Evolutionary conservation across 2,797 vertebrate species (phyloP).

Genomic region (Vipera ursinii): DNA sequence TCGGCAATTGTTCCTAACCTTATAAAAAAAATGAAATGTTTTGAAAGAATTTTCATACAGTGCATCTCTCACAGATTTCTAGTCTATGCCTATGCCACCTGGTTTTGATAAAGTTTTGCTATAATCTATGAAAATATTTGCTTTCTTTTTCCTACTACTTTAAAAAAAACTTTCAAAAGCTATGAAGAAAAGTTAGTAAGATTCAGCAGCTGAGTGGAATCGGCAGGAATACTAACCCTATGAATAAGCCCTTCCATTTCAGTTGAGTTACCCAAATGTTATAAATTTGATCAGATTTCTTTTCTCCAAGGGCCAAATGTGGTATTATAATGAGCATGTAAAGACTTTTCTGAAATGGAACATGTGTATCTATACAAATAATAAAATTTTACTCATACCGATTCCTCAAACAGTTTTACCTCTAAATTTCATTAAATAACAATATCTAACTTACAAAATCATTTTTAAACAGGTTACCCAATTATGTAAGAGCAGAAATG

Average conservation of each 20-base stretch:
- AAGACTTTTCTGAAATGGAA: neutral
- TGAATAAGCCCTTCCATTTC: neutral
- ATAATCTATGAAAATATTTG: neutral
- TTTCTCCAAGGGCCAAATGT: neutral
- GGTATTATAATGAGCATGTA: neutral
- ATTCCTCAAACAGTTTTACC: neutral
- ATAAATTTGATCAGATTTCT: neutral
- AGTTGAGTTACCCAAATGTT: neutral
- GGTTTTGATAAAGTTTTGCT: neutral
- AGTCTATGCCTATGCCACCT: neutral
- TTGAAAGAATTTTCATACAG: neutral
- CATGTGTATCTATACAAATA: neutral
- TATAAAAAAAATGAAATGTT: slow-evolving; percentile 29
- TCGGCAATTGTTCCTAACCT: slow-evolving; percentile 85
- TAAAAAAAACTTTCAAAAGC: neutral
- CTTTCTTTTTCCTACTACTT: neutral
- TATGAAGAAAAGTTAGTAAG: neutral
- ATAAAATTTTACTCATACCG: neutral
- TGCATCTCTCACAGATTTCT: accelerated
- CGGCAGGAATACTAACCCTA: neutral
- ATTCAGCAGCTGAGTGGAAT: neutral
- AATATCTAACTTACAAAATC: neutral
- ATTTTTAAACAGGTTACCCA: neutral
- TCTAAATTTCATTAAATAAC: neutral
- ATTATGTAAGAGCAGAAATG: neutral